A percentile compares a stretch with the other conserved stretches of the same genome.
Conservation (phyloP, 2,888 invertebrate genomes). For the Chelonus formosanus region DNA sequence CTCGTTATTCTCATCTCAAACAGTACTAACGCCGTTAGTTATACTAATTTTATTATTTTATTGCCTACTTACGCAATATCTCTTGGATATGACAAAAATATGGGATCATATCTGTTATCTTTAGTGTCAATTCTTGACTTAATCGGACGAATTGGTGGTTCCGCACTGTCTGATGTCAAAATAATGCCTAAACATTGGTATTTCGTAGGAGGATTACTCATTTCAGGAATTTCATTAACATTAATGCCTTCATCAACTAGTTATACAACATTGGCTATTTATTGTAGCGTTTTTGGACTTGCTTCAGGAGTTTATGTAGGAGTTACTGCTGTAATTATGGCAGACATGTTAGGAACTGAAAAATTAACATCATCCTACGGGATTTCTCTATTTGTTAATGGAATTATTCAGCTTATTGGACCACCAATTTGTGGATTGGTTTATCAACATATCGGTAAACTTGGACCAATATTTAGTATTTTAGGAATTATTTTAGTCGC, state of each 20-base stretch:
- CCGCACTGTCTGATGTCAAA: constrained; percentile 81
- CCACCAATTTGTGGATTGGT: constrained; percentile 85
- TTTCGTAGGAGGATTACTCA: constrained; percentile 79
- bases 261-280: constrained; percentile 73
- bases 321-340: constrained; percentile 87
- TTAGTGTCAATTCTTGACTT: constrained; percentile 84
- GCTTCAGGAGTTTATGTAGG: constrained; percentile 88
- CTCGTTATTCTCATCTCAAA: constrained; percentile 84
- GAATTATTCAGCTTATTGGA: constrained; percentile 81
- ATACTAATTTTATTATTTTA: constrained; percentile 85
- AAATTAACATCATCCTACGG: constrained; percentile 87
- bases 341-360: constrained; percentile 85
- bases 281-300: constrained; percentile 81
- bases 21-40: constrained; percentile 86
- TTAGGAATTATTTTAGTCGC: constrained; percentile 77
- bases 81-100: constrained; percentile 75
- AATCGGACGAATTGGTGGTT: constrained; percentile 84
- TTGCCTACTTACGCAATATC: constrained; percentile 80
- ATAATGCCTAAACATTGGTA: constrained; percentile 83
- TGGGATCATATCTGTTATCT: constrained; percentile 78
- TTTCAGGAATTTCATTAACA: constrained; percentile 80
- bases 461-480: constrained; percentile 77
- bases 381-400: constrained; percentile 85
- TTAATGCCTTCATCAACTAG: constrained; percentile 75
- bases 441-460: constrained; percentile 72